A percentile compares a stretch with the other conserved stretches of the same genome.
Conservation (phyloP, 1,140 invertebrate genomes). For the Parapsyche elsis region DNA sequence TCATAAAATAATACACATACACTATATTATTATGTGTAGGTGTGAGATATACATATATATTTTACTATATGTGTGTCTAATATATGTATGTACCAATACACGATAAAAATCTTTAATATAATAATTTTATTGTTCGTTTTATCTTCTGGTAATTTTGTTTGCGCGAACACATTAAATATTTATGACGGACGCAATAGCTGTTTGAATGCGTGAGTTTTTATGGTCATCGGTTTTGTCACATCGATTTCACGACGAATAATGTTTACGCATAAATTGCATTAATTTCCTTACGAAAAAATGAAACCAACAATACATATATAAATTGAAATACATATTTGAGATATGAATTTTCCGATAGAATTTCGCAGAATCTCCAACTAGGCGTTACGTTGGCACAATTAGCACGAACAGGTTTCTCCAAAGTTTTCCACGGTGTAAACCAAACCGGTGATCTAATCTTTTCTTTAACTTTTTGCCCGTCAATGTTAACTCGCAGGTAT, state of each 20-base stretch:
- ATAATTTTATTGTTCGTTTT: slow-evolving; percentile 25
- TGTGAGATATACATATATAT: background rate
- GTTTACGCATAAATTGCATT: background rate
- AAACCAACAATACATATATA: too few species aligned
- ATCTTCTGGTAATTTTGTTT: slow-evolving; percentile 9
- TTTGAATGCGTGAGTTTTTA: background rate
- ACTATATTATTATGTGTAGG: too few species aligned
- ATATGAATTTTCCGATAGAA: background rate
- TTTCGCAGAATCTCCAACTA: too few species aligned
- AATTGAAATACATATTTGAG: too few species aligned
- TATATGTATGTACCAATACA: too few species aligned
- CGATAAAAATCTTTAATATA: background rate
- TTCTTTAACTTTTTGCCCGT: slow-evolving; percentile 14
- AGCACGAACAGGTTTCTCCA: too few species aligned
- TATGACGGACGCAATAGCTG: background rate
- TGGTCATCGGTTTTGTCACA: background rate
- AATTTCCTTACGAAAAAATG: background rate
- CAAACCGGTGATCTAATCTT: slow-evolving; percentile 35
- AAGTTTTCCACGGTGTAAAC: slow-evolving; percentile 3
- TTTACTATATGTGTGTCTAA: background rate
- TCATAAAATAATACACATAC: too few species aligned
- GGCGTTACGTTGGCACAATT: too few species aligned
- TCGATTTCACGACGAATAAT: background rate
- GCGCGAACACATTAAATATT: slow-evolving; percentile 17
- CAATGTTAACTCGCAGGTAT: background rate